phyloP scores from a whole-genome alignment of 2,797 vertebrate species.

The Cossypha heuglini region DNA sequence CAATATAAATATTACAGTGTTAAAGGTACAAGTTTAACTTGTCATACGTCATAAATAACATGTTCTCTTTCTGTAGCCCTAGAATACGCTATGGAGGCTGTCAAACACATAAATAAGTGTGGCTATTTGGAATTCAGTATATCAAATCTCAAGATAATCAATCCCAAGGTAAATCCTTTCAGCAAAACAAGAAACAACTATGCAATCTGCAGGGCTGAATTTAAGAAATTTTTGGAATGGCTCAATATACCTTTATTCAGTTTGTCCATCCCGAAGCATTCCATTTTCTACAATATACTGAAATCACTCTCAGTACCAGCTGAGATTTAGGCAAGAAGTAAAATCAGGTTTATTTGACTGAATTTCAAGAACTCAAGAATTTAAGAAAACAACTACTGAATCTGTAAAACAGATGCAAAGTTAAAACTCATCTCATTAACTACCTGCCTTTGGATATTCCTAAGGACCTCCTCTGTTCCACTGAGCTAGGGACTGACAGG shows the following conservation, averaged over 20 bases:
- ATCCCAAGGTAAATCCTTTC: neutral
- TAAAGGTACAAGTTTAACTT: neutral
- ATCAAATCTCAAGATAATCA: neutral
- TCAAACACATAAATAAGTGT: neutral
- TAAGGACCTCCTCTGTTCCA: neutral
- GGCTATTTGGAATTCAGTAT: neutral
- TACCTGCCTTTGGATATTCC: neutral
- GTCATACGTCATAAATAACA: neutral
- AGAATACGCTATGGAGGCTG: fast-evolving
- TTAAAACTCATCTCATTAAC: neutral
- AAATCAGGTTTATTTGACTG: neutral
- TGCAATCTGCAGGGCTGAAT: neutral
- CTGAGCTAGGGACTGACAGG: neutral
- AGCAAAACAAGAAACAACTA: neutral
- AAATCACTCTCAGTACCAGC: neutral
- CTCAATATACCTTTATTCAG: neutral
- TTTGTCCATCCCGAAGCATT: neutral
- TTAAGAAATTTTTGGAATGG: neutral
- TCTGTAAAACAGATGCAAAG: neutral
- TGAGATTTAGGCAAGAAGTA: neutral
- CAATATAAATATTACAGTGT: neutral
- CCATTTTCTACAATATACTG: neutral
- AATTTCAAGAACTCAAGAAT: neutral
- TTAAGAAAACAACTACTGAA: neutral
- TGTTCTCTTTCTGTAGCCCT: neutral